Evolutionary conservation across 2,797 vertebrate genomes (phyloP).

Genomic region (Halcyon smyrnensis): DNA sequence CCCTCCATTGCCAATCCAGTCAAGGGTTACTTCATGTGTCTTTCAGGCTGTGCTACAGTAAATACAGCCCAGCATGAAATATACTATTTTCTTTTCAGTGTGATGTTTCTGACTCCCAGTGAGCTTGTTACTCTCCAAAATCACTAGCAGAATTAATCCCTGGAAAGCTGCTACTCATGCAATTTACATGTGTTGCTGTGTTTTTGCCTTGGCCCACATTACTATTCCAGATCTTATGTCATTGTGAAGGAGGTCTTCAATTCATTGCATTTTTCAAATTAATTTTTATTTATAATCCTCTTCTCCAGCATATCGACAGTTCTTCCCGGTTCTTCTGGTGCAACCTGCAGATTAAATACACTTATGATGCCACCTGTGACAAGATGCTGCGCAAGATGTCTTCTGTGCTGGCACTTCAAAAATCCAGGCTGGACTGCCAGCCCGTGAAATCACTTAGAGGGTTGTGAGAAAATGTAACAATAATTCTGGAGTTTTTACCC

Average conservation of each 20-base stretch:
- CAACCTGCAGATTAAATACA: neutral
- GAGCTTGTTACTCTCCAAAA: neutral
- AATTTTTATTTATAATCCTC: neutral
- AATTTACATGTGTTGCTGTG: neutral
- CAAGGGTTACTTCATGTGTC: neutral
- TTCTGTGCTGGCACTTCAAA: conserved; percentile 4
- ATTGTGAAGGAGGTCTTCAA: neutral
- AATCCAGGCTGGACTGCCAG: neutral
- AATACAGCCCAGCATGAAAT: neutral
- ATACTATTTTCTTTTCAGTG: neutral
- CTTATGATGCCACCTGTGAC: neutral
- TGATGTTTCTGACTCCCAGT: neutral
- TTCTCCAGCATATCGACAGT: neutral
- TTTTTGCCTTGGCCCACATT: neutral
- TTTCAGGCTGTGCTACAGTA: neutral
- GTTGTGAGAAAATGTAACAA: neutral
- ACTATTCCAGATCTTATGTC: neutral
- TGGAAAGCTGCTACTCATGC: neutral
- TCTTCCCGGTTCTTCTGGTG: neutral
- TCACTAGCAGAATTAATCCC: neutral
- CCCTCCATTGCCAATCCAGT: neutral
- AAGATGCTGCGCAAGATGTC: neutral
- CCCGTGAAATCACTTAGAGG: neutral
- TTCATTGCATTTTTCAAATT: neutral
- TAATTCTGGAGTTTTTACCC: neutral